Base-by-base conservation (phyloP, 2,113 vertebrate genomes). In the Camelus bactrianus region DNA sequence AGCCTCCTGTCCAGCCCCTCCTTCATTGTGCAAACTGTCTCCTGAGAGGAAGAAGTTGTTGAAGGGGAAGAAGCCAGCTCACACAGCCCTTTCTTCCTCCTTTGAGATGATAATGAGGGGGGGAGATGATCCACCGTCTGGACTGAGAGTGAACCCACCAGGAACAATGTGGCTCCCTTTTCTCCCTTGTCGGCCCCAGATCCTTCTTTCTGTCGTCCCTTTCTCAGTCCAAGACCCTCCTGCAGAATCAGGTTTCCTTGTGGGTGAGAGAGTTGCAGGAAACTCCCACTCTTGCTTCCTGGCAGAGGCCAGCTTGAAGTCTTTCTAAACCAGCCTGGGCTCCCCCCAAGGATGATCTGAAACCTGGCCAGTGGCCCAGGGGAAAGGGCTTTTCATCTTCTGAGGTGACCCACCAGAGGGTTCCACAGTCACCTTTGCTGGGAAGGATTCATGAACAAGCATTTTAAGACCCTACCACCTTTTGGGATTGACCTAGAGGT, bases 31-130 rank as follows among this genome's bases (percentile, higher is more conserved):
- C 14, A 24, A 35, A 80, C 72, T 48, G 65, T 89, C 93, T 89
- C 56, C 87, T 15, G 28, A 86, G 75, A 83, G 58, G 81, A 95
- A 91, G 67, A 89, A 75, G 84, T 64, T 30, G 62, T 65, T 72
- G 60, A 58, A 64, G 69, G 35, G 42, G 80, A 26, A 42, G 82
- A 73, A 65, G 35, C 46, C 81, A 30, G 67, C n/a, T 92, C 88
- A 24, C 90, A 88, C 76, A 60, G 56, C 16, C 60, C 84, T 77
- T 91, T 58, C 56, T 88, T 60, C 14, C 83, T 26, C 6, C 79
- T 96, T 83, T 94, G 89, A 96, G 96, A 79, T 96, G 96, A 42
- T 91, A 94, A 95, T 92, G 88, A 93, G 28, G 9, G 3, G 3
- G 60, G 20, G 64, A 38, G 72, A 65, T 30, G 65, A 46, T 7